phyloP scores from a whole-genome alignment of 2,113 vertebrate species.

The Conger conger region DNA sequence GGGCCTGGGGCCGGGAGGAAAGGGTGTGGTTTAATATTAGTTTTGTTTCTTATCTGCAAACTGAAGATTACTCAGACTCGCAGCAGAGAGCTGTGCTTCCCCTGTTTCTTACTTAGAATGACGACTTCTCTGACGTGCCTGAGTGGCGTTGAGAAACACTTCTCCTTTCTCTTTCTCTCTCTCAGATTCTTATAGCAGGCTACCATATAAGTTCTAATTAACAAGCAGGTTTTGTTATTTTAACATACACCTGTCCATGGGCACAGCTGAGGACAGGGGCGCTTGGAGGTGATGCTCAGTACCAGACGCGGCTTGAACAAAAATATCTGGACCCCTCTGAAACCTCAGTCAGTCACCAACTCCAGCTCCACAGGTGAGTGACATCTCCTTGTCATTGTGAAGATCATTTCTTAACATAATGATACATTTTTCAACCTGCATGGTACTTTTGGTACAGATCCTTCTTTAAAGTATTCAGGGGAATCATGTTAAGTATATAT shows the following conservation, averaged over 20 bases:
- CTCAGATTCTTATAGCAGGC: background rate
- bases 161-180: background rate
- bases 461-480: too few species aligned
- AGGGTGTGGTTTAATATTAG: too few species aligned
- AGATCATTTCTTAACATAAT: background rate
- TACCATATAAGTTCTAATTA: background rate
- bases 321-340: background rate
- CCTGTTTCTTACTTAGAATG: background rate
- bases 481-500: too few species aligned
- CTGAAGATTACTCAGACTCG: too few species aligned
- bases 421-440: too few species aligned
- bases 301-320: background rate
- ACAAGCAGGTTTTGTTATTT: background rate
- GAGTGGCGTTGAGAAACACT: background rate
- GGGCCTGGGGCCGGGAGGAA: too few species aligned
- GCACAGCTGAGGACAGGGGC: background rate
- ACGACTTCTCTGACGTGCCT: background rate
- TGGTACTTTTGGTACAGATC: too few species aligned
- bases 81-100: background rate
- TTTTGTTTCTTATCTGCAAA: too few species aligned
- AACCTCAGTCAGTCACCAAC: background rate
- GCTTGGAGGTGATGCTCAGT: background rate
- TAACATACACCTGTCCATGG: background rate
- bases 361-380: background rate
- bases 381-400: background rate